Evolutionary conservation across 2,797 vertebrate genomes (phyloP).

Genomic region (Megalops cyprinoides): DNA sequence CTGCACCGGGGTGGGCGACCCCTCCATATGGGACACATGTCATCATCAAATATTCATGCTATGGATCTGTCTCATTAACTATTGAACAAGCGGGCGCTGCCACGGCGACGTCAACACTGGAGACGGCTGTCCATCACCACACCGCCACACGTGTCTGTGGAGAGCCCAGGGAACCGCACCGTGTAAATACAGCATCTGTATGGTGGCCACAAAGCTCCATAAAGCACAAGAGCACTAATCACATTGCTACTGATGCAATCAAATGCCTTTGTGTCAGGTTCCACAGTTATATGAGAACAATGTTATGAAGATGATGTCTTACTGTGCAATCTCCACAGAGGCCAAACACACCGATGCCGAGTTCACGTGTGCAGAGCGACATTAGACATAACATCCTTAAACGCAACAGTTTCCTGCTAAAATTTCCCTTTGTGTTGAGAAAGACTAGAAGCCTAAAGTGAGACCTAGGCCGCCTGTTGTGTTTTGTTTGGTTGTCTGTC

Average conservation of each 20-base stretch:
- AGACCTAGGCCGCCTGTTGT: not conserved
- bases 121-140: constrained; percentile 13
- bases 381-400: not conserved
- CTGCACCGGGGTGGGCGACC: constrained; percentile 35
- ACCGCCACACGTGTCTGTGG: not conserved
- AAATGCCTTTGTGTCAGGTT: constrained; percentile 39
- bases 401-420: not conserved
- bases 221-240: constrained; percentile 69
- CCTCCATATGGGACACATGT: constrained; percentile 65
- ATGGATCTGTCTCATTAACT: constrained; percentile 66
- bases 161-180: no score
- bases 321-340: not conserved
- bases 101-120: constrained; percentile 11
- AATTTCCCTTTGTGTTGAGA: not conserved
- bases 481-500: not conserved
- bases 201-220: no score
- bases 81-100: constrained; percentile 41
- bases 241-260: constrained; percentile 47
- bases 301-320: not conserved
- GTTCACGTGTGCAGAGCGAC: not conserved
- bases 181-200: no score
- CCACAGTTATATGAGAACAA: not conserved
- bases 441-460: not conserved
- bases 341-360: not conserved
- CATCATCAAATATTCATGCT: constrained; percentile 70